A percentile compares a stretch with the other conserved stretches of the same genome.
These are phyloP conservation scores for Drosophila paulistorum DNA, from an alignment of 1,140 invertebrate species.

Conservation along the genomic window DNA sequence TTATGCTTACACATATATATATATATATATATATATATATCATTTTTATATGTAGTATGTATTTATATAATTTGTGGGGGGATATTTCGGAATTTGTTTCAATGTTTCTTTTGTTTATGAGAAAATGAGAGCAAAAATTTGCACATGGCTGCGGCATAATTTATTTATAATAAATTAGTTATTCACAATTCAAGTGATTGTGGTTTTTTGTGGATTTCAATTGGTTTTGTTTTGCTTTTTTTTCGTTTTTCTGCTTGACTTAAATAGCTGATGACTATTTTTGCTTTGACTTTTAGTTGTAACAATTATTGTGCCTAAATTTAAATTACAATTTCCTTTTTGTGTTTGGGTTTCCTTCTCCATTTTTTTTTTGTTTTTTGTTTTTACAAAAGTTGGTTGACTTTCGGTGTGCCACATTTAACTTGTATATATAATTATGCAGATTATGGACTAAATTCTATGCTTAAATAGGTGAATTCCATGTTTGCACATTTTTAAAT, in stretches of 20 bases:
- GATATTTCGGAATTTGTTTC: constrained; percentile 19
- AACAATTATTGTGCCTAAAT: constrained; percentile 73
- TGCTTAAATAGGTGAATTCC: constrained; percentile 78
- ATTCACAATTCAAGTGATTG: constrained; percentile 53
- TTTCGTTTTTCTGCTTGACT: constrained; percentile 31
- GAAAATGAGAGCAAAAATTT: constrained; percentile 10
- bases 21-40: constrained; percentile 16
- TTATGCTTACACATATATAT: constrained; percentile 36
- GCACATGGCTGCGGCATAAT: constrained; percentile 55
- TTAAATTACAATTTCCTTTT: constrained; percentile 67
- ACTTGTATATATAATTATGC: constrained; percentile 26
- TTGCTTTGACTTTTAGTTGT: constrained; percentile 56
- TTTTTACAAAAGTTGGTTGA: constrained; percentile 67
- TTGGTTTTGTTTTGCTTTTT: constrained; percentile 3
- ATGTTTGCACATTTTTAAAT: constrained; percentile 62
- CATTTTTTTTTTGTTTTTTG: constrained; percentile 43
- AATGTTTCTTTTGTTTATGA: constrained; percentile 34
- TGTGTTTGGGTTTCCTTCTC: constrained; percentile 28
- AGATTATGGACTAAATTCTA: constrained; percentile 66
- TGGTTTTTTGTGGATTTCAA: constrained; percentile 27
- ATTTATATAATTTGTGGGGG: constrained; percentile 45
- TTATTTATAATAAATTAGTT: constrained; percentile 77
- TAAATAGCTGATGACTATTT: constrained; percentile 57
- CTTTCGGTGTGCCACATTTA: constrained; percentile 53
- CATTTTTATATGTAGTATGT: not conserved